Evolutionary conservation across 2,797 vertebrate species (phyloP).

Genomic region (Helarctos malayanus): DNA sequence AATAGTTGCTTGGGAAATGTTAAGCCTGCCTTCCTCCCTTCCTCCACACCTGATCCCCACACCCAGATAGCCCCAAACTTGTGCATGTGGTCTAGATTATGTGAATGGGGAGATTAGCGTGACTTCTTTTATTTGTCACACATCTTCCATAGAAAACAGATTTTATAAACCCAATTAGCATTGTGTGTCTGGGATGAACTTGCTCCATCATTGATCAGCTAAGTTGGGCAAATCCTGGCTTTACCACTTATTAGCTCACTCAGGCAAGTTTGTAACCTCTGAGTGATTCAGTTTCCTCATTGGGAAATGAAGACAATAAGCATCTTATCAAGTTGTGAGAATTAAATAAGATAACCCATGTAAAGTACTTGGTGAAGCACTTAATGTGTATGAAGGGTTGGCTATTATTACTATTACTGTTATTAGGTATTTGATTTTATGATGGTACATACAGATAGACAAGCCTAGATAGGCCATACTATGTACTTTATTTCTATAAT

Average conservation of each 20-base stretch:
- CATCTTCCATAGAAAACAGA: background rate
- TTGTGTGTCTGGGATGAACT: background rate
- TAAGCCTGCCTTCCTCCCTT: background rate
- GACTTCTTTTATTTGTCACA: background rate
- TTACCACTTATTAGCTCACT: conserved; percentile 1
- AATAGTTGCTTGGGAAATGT: conserved; percentile 7
- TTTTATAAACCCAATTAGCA: background rate
- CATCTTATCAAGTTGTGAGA: background rate
- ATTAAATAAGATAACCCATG: conserved; percentile 40
- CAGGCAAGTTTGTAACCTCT: background rate
- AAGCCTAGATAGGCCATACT: background rate
- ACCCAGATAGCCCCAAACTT: background rate
- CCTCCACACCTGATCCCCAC: background rate
- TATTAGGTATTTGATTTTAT: conserved; percentile 45
- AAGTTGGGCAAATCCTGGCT: background rate
- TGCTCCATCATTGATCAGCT: background rate
- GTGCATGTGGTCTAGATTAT: background rate
- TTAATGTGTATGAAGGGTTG: background rate
- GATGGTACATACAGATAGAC: background rate
- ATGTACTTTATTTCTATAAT: conserved; percentile 35
- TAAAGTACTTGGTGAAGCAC: background rate
- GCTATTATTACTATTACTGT: background rate
- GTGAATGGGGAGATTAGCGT: background rate
- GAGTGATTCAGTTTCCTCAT: conserved; percentile 20
- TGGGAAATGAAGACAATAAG: background rate